Percentiles rank a stretch among this genome's conserved stretches.
phyloP scores from a whole-genome alignment of 2,113 vertebrate species.

The Malurus elegans region DNA sequence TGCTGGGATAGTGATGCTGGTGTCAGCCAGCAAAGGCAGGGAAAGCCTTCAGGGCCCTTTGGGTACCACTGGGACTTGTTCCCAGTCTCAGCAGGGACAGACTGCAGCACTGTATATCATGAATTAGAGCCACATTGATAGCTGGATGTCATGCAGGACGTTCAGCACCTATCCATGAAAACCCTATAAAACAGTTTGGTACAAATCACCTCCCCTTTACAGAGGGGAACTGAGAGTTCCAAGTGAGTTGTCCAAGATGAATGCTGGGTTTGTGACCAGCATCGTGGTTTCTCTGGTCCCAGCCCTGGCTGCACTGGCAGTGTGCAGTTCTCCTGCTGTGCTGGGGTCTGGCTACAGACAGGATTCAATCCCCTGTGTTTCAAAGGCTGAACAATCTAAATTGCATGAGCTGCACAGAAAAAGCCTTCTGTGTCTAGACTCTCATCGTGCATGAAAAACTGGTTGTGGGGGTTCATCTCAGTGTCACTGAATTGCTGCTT shows the following conservation, averaged over 20 bases:
- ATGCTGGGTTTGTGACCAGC: neutral
- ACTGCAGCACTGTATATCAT: neutral
- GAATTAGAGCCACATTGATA: neutral
- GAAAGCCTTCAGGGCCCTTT: neutral
- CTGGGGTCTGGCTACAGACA: neutral
- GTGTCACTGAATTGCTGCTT: constrained; percentile 61
- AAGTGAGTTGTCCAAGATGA: neutral
- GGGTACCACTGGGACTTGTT: neutral
- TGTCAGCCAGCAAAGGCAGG: neutral
- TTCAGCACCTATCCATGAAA: neutral
- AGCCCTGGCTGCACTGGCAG: neutral
- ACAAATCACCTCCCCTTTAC: neutral
- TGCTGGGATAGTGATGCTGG: neutral
- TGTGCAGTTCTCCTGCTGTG: neutral
- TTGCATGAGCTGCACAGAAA: neutral
- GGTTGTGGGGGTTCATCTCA: constrained; percentile 54
- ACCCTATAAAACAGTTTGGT: neutral
- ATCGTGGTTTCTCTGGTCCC: neutral
- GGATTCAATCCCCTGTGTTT: neutral
- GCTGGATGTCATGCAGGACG: neutral
- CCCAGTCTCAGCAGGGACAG: neutral
- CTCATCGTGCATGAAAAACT: constrained; percentile 43
- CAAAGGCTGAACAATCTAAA: neutral
- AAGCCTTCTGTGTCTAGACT: neutral
- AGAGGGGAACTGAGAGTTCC: neutral